These are phyloP conservation scores for Ardeotis arabs DNA, from an alignment of 2,113 vertebrate genomes.

Conservation along the genomic window DNA sequence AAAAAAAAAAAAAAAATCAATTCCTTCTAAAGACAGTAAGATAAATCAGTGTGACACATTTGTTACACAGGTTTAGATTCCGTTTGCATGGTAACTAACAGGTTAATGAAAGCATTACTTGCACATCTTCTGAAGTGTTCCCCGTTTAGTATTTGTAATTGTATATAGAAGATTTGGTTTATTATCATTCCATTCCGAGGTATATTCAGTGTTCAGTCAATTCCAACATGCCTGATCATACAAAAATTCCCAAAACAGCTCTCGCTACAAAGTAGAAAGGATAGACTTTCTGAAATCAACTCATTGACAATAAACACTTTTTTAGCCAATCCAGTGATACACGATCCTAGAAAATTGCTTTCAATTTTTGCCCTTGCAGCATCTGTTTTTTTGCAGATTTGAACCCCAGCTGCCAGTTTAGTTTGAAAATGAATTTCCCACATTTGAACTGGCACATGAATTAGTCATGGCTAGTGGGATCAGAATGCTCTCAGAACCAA, in stretches of 20 bases:
- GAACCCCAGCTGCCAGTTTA: background rate
- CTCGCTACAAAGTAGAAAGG: background rate
- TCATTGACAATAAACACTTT: background rate
- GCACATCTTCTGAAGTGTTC: background rate
- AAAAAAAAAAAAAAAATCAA: background rate
- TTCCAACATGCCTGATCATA: background rate
- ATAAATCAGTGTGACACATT: background rate
- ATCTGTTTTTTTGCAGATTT: background rate
- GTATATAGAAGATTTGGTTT: background rate
- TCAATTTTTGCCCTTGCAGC: background rate
- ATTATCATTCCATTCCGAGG: background rate
- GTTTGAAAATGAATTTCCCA: slow-evolving; percentile 47
- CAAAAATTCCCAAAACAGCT: background rate
- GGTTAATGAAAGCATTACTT: background rate
- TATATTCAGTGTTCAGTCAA: background rate
- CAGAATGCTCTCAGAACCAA: background rate
- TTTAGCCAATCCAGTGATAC: background rate
- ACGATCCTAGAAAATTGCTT: slow-evolving; percentile 13
- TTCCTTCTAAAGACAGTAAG: background rate
- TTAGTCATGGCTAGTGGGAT: background rate
- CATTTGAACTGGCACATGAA: background rate
- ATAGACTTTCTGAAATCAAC: background rate
- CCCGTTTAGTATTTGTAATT: background rate
- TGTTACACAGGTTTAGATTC: background rate
- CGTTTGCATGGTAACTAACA: background rate